phyloP scores from a whole-genome alignment of 2,797 vertebrate species.

The Ispidina lecontei region DNA sequence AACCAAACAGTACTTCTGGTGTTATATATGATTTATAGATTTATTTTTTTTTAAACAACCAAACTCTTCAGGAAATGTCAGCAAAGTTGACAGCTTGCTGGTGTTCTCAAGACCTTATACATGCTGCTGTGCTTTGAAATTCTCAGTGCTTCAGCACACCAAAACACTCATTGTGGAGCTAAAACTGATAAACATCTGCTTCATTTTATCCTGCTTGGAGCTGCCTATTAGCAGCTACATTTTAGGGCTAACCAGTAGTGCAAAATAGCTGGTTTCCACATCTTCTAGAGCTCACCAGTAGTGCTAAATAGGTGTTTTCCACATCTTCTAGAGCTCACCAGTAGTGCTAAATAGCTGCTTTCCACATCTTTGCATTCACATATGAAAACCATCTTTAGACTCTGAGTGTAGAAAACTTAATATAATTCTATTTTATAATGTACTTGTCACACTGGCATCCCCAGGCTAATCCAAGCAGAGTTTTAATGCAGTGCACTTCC shows the following conservation, averaged over 20 bases:
- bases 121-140: conserved; percentile 7
- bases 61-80: neutral
- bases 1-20: neutral
- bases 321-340: neutral
- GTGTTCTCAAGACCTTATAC: neutral
- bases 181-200: neutral
- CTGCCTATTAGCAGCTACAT: neutral
- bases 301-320: neutral
- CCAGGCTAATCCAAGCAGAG: neutral
- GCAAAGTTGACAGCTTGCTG: neutral
- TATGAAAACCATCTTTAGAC: neutral
- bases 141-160: neutral
- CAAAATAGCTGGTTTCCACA: neutral
- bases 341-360: neutral
- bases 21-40: neutral
- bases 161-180: neutral
- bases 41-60: neutral
- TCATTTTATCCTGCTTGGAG: neutral
- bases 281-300: neutral
- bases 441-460: neutral
- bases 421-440: neutral
- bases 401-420: neutral
- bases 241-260: neutral
- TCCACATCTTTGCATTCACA: neutral
- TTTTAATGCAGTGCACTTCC: neutral